Percentiles rank a stretch among this genome's conserved stretches.
These are phyloP conservation scores for Florisuga fusca DNA, from an alignment of 2,797 vertebrate genomes.

Conservation along the genomic window DNA sequence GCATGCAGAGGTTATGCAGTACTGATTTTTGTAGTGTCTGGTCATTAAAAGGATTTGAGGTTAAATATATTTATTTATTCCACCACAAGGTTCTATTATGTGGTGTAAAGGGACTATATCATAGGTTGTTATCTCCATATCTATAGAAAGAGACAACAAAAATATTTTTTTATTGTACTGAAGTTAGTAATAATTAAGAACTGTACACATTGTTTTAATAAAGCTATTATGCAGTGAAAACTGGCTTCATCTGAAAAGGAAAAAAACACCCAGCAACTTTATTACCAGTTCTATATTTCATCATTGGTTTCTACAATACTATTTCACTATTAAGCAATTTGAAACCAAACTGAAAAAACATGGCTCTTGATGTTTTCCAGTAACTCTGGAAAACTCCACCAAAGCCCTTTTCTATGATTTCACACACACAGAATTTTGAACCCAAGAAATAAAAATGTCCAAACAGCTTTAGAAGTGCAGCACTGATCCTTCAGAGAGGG, in stretches of 20 bases:
- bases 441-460: background rate
- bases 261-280: background rate
- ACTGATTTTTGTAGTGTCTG: constrained; percentile 23
- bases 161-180: background rate
- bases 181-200: background rate
- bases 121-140: background rate
- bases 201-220: background rate
- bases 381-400: background rate
- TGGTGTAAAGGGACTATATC: background rate
- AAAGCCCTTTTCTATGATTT: background rate
- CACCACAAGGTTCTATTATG: background rate
- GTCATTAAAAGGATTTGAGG: constrained; percentile 31
- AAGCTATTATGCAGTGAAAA: background rate
- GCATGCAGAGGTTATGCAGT: background rate
- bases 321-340: background rate
- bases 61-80: constrained; percentile 24
- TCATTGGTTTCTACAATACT: background rate
- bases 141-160: background rate
- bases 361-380: background rate
- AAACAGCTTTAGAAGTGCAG: background rate
- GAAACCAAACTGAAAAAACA: background rate
- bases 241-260: background rate
- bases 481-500: background rate
- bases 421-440: background rate
- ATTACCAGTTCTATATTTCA: background rate